Evolutionary conservation across 2,888 invertebrate species (phyloP), one percentile per base, ranked within the genome.

Genomic region (Xanthorhoe spadicearia): DNA sequence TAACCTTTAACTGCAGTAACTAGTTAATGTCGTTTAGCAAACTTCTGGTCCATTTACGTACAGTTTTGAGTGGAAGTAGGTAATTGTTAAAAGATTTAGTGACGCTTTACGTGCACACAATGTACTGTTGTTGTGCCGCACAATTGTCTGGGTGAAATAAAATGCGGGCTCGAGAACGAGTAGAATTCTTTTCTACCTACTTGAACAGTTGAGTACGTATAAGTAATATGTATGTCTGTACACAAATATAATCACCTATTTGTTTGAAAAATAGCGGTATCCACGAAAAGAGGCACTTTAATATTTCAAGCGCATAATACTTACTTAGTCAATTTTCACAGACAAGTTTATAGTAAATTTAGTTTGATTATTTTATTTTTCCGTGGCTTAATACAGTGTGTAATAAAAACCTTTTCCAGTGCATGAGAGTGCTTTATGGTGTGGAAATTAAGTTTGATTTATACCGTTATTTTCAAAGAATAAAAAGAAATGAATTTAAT

Each of bases 1-100:
- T 70, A 77, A 80, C 77, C 75, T 77, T 77, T 81, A 77, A 78
- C 74, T 81, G 73, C 19, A 60, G 38, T 66, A 68, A 77, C 77
- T 78, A 78, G 78, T 80, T 78, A 74, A 80, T 76, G 77, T 78
- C 83, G 77, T 78, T 83, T 80, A 81, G 75, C 76, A 81, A 83
- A 83, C 77, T 81, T 79, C 68, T 70, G 65, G 58, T 66, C 69
- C 72, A 73, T 77, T 74, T 64, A 64, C 69, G 69, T 65, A 57
- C 65, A 70, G 72, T 62, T 38, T 55, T 7, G 53, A 72, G 66
- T 46, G 66, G 71, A 63, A 64, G 61, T 58, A 48, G 38, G 69
- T 64, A 63, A 38, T 38, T 38, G 38, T 13, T 38, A 38, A 13
- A 38, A 38, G 61, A 61, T 9, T 7, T 53, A 50, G 32, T 15